These are phyloP conservation scores for Sinohyriopsis cumingii DNA, from an alignment of 2,888 invertebrate species.

Conservation along the genomic window DNA sequence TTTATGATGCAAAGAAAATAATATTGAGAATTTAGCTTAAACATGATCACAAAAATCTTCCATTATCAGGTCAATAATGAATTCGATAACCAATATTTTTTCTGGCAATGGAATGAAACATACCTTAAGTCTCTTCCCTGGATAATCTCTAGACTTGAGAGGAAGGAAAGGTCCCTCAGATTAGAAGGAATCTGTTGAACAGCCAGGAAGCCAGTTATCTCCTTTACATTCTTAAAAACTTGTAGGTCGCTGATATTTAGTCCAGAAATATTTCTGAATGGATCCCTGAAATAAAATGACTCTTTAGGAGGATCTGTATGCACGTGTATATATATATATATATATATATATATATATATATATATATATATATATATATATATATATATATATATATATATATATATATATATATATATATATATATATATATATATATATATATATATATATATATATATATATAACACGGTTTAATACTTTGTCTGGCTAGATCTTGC, in stretches of 20 bases:
- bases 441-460: no score
- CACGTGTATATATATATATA: not conserved
- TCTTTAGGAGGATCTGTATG: no score
- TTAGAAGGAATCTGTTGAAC: constrained; percentile 90
- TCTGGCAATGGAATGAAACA: constrained; percentile 2
- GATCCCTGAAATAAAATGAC: constrained; percentile 45
- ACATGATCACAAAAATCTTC: no score
- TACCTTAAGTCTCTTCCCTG: constrained; percentile 82
- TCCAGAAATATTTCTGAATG: constrained; percentile 35
- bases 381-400: no score
- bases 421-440: no score
- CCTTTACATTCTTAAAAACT: constrained; percentile 91
- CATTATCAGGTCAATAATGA: no score
- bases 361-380: not conserved
- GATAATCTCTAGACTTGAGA: constrained; percentile 92
- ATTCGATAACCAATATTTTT: no score
- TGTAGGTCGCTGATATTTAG: constrained; percentile 82
- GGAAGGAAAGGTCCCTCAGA: constrained; percentile 91
- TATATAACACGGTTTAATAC: no score
- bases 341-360: not conserved
- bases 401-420: no score
- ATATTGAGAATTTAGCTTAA: no score
- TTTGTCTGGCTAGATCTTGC: no score
- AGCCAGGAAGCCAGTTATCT: constrained; percentile 93
- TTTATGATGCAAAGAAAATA: no score